Base-by-base conservation (phyloP, 2,888 invertebrate species). In the Nemapogon koenigi region DNA sequence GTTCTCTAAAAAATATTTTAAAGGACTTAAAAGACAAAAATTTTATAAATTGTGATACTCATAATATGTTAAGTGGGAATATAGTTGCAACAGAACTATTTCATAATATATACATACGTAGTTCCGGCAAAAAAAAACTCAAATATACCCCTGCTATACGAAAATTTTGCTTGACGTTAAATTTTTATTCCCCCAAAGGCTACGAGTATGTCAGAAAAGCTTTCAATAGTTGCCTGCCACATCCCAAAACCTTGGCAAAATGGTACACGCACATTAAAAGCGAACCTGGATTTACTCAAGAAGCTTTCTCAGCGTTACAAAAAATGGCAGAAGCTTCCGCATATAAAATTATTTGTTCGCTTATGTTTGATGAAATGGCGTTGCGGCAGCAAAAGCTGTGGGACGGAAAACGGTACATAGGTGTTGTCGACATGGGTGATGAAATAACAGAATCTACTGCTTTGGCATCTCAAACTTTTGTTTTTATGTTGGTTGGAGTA, bases 181-280 rank as follows among this genome's bases (percentile, higher is more conserved):
- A n/a, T n/a, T n/a, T n/a, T n/a, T n/a, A n/a, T n/a, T 56, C 55
- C 0, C 50, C 52, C n/a, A 52, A 49, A 43, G 59, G 51, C 1
- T 59, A 61, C 39, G 38, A 48, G 10, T 62, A 54, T 45, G 53
- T 60, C 2, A 37, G 61, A 41, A 39, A 55, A 45, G 47, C 44
- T 28, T 63, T 57, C 44, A 41, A 53, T 10, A 49, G 48, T 4
- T 42, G 42, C 37, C 40, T 59, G 14, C 59, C 62, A 16, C 52
- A 53, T 43, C 38, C 43, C 4, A 46, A 46, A 13, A 58, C 54
- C 2, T 46, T 62, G 4, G 42, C 49, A 25, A 54, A 48, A 25
- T 64, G 59, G 62, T 58, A 54, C 35, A 30, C 43, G 17, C 43
- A 42, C 8, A 42, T 58, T 17, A 46, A 58, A 42, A 53, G 49